phyloP scores from a whole-genome alignment of 2,888 invertebrate genomes.

The Drosophila merina region DNA sequence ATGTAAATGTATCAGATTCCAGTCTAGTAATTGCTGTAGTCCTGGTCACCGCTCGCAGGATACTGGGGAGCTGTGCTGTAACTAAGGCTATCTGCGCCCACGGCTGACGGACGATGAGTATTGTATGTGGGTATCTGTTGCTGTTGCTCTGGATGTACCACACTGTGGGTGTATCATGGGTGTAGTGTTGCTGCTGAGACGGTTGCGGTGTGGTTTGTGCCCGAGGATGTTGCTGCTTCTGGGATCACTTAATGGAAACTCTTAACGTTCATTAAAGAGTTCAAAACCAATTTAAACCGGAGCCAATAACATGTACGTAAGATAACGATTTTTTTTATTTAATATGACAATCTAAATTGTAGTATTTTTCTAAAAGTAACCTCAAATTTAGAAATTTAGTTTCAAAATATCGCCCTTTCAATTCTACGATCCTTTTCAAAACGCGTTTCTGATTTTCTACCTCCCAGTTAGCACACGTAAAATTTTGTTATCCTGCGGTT shows the following conservation, averaged over 20 bases:
- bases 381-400: background rate
- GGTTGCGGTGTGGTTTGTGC: slow-evolving; percentile 31
- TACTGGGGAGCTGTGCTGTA: slow-evolving; percentile 81
- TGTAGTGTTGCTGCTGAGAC: slow-evolving; percentile 70
- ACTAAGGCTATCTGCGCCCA: slow-evolving; percentile 69
- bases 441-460: background rate
- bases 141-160: slow-evolving; percentile 79
- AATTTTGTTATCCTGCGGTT: slow-evolving; percentile 23
- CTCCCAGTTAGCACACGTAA: slow-evolving; percentile 17
- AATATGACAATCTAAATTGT: too few relatives aligned
- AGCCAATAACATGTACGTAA: too few relatives aligned
- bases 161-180: slow-evolving; percentile 78
- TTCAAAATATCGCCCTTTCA: background rate
- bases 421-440: background rate
- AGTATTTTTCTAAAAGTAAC: too few relatives aligned
- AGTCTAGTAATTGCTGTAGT: slow-evolving; percentile 78
- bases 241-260: background rate
- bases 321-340: too few relatives aligned
- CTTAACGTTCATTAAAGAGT: background rate
- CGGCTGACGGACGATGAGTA: slow-evolving; percentile 67
- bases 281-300: too few relatives aligned
- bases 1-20: too few relatives aligned
- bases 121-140: slow-evolving; percentile 80
- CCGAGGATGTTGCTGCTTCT: slow-evolving; percentile 48
- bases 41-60: slow-evolving; percentile 78